phyloP scores from a whole-genome alignment of 2,888 invertebrate species.

The Andrena flavipes region DNA sequence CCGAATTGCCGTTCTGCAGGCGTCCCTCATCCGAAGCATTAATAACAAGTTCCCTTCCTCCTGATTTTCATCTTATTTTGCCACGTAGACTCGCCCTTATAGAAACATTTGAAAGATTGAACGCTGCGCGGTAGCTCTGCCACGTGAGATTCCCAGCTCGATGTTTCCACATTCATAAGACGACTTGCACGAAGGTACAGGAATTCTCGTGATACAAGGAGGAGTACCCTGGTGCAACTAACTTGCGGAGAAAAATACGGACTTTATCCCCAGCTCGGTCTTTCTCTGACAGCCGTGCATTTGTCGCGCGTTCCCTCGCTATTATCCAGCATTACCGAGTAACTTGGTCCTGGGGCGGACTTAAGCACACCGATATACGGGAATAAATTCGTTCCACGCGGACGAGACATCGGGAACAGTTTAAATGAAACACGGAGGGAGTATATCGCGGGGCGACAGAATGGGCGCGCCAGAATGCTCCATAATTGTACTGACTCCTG shows the following conservation, averaged over 20 bases:
- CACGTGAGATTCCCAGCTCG: no score
- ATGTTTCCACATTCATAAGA: no score
- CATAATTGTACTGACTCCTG: conserved; percentile 69
- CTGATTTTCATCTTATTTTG: no score
- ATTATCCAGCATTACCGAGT: conserved; percentile 67
- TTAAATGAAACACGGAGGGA: conserved; percentile 60
- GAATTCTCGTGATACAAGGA: background rate
- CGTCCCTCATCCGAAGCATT: no score
- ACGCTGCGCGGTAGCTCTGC: no score
- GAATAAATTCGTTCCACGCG: conserved; percentile 64
- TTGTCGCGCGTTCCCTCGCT: conserved; percentile 59
- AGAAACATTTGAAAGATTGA: no score
- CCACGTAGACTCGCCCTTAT: no score
- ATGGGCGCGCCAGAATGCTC: conserved; percentile 61
- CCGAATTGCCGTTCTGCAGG: no score
- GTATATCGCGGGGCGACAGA: conserved; percentile 16
- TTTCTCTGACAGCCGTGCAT: conserved; percentile 53
- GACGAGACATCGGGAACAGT: conserved; percentile 53
- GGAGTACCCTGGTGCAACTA: conserved; percentile 24
- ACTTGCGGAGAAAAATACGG: conserved; percentile 36
- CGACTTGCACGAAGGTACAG: conserved; percentile 5
- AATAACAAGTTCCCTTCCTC: no score
- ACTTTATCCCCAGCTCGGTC: conserved; percentile 45
- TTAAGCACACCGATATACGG: conserved; percentile 64
- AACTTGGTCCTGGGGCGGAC: conserved; percentile 41